Evolutionary conservation across 2,797 vertebrate genomes (phyloP), one percentile per base, ranked within the genome.

Genomic region (Phalanger gymnotis): DNA sequence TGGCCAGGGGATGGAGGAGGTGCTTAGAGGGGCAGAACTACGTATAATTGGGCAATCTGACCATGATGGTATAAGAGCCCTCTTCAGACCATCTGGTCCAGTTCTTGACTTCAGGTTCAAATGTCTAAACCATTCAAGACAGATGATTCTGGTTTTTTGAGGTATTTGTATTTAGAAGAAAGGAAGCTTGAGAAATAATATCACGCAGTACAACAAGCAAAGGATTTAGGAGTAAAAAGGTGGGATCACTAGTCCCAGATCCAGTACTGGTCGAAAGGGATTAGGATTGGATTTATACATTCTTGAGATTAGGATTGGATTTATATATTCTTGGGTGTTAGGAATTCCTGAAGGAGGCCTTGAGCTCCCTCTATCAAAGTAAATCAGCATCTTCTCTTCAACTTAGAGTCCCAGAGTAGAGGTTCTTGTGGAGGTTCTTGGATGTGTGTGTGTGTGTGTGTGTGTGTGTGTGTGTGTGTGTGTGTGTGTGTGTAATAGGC

Each of bases 121-220:
- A 92, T 2, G 4, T 54, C 61, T 34, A 51, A 1, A 2, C 90
- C 51, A 2, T 2, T 9, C 92, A 93, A 14, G 55, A 55, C 92
- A 97, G 96, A 95, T 93, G 93, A 90, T 19, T 94, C 90, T 91
- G 51, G 27, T 47, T 55, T 81, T 90, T 66, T 73, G 57, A 92
- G 66, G 31, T 12, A 58, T 96, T 96, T 81, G 56, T 81, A 81
- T 92, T 90, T 31, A 30, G 13, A 54, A 27, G 89, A 0, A 7
- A 61, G 53, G n/a, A 96, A 73, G 54, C 40, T 54, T 52, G 11
- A 91, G 54, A 94, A 91, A 40, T 47, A 47, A 19, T 27, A 81
- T 81, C 40, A 81, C 56, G 56, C 54, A 12, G 22, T 5, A 4
- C 81, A 56, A 91, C 25, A 34, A 54, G n/a, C 34, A 93, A 57